Conservation (phyloP, 2,797 vertebrate genomes). For the Takifugu rubripes region DNA sequence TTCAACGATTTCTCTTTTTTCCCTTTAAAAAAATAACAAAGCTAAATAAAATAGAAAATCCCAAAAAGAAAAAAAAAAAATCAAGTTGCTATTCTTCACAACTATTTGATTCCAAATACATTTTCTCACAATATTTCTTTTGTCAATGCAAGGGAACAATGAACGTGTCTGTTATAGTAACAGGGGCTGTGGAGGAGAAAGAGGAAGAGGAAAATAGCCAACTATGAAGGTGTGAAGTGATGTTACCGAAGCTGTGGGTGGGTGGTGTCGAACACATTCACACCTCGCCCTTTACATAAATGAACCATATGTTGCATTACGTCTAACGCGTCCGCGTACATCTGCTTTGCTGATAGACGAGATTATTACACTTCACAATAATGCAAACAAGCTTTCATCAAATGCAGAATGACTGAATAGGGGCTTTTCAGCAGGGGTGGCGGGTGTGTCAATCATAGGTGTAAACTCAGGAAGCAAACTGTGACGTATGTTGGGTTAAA, state of each 20-base stretch:
- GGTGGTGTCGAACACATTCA: constrained; percentile 27
- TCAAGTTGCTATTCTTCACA: background rate
- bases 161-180: constrained; percentile 4
- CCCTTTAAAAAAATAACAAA: no score
- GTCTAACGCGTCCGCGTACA: background rate
- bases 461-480: constrained; percentile 3
- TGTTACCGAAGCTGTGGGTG: constrained; percentile 5
- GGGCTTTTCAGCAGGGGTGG: background rate
- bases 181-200: constrained; percentile 1
- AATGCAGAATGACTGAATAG: constrained; percentile 1
- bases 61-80: constrained; percentile 14
- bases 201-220: constrained; percentile 22
- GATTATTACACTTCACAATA: constrained; percentile 2
- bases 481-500: constrained; percentile 9
- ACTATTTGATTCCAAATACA: constrained; percentile 1
- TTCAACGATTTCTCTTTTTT: constrained; percentile 15
- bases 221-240: constrained; percentile 32
- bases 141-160: constrained; percentile 10
- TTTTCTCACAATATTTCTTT: background rate
- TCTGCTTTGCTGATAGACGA: background rate
- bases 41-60: constrained; percentile 8
- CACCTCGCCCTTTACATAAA: constrained; percentile 2
- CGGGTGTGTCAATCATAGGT: constrained; percentile 4
- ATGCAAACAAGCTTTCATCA: constrained; percentile 12
- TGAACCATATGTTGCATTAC: constrained; percentile 9